phyloP scores from a whole-genome alignment of 2,888 invertebrate genomes.

The Pyrocoelia pectoralis region DNA sequence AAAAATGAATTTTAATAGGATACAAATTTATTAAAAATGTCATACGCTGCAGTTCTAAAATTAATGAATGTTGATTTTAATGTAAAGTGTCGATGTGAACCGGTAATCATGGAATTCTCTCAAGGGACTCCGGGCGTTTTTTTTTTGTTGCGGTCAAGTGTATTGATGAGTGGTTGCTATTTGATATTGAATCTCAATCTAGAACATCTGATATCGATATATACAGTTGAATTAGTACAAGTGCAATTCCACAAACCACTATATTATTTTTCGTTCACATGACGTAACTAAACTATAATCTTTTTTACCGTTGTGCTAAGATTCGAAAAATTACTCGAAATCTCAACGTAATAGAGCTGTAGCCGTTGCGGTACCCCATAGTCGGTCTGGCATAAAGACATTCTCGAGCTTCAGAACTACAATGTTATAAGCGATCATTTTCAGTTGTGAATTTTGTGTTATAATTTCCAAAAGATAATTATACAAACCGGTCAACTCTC shows the following conservation, averaged over 20 bases:
- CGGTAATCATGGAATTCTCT: constrained; percentile 30
- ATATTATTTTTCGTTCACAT: constrained; percentile 4
- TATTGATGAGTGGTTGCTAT: constrained; percentile 39
- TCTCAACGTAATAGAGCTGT: constrained; percentile 30
- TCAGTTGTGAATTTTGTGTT: constrained; percentile 22
- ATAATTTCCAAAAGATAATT: background rate
- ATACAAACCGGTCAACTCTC: background rate
- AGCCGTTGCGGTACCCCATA: constrained; percentile 37
- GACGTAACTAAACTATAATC: background rate
- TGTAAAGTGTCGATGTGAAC: constrained; percentile 33
- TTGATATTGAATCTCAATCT: constrained; percentile 40
- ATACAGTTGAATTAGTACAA: constrained; percentile 17
- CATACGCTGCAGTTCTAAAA: constrained; percentile 17
- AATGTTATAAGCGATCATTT: constrained; percentile 31
- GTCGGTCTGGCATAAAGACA: constrained; percentile 45
- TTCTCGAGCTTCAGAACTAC: constrained; percentile 41
- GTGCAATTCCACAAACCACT: constrained; percentile 10
- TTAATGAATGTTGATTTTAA: constrained; percentile 26
- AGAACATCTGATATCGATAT: constrained; percentile 40
- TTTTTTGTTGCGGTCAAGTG: constrained; percentile 33
- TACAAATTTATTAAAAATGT: constrained; percentile 26
- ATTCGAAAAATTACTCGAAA: too few species aligned
- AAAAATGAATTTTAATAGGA: constrained; percentile 27
- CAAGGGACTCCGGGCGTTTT: constrained; percentile 26
- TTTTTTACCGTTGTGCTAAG: too few species aligned